Evolutionary conservation across 2,888 invertebrate species (phyloP).

Genomic region (Nomada flava): DNA sequence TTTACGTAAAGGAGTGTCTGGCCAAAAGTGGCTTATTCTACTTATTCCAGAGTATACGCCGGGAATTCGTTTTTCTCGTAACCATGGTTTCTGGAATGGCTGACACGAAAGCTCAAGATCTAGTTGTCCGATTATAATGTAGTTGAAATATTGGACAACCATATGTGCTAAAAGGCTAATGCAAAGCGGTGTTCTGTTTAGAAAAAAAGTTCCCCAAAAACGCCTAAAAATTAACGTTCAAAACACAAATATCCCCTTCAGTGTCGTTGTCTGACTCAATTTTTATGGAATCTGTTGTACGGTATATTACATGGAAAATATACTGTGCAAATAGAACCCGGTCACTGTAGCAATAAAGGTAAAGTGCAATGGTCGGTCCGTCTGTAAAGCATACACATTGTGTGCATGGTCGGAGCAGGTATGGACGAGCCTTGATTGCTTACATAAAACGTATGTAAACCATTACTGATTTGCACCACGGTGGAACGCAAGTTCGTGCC

Average conservation of each 20-base stretch:
- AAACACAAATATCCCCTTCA: neutral
- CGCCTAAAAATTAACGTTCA: too few species aligned
- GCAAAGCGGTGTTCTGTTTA: too few species aligned
- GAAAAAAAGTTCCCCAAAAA: too few species aligned
- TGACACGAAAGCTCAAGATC: too few species aligned
- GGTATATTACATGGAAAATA: neutral
- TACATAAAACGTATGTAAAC: slow-evolving; percentile 25
- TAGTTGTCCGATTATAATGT: too few species aligned
- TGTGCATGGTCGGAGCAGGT: slow-evolving; percentile 4
- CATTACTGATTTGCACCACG: slow-evolving; percentile 19
- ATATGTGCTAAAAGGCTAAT: too few species aligned
- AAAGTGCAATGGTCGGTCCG: neutral
- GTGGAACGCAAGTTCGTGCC: slow-evolving; percentile 8
- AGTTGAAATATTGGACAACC: too few species aligned
- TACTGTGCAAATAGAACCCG: neutral
- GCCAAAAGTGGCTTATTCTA: too few species aligned
- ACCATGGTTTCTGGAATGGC: too few species aligned
- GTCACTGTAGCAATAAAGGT: neutral
- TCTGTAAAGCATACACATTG: neutral
- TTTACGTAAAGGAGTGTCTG: too few species aligned
- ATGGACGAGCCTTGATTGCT: slow-evolving; percentile 12
- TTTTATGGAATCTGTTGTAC: neutral
- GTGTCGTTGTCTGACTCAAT: neutral
- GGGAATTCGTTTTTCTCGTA: too few species aligned
- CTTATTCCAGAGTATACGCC: too few species aligned